Conservation (phyloP, 2,113 vertebrate species). For the Scomber japonicus region DNA sequence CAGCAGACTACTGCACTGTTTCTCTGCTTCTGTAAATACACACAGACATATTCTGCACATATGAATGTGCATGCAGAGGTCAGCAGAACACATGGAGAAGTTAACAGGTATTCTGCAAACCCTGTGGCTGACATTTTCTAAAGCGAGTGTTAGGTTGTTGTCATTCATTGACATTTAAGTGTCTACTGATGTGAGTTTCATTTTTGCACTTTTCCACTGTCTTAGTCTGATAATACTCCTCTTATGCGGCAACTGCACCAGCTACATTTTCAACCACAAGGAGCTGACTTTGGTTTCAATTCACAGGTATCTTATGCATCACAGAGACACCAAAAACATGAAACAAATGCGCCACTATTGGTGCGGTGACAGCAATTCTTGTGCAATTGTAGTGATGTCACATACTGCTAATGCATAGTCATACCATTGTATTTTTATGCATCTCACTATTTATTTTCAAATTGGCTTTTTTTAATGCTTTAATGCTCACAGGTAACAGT, state of each 20-base stretch:
- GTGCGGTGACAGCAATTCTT: constrained; percentile 21
- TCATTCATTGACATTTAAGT: constrained; percentile 78
- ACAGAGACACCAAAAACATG: constrained; percentile 10
- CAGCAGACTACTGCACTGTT: constrained; percentile 19
- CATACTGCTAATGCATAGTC: constrained; percentile 44
- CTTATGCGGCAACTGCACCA: constrained; percentile 33
- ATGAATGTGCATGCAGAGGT: constrained; percentile 34
- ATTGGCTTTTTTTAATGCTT: constrained; percentile 31
- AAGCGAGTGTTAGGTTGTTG: constrained; percentile 49
- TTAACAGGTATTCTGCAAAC: constrained; percentile 56
- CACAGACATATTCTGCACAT: constrained; percentile 15
- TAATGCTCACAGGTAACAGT: constrained; percentile 6
- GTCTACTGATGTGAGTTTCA: constrained; percentile 56
- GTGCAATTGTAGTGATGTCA: constrained; percentile 57
- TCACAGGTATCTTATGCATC: constrained; percentile 19
- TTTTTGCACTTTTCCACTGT: constrained; percentile 60
- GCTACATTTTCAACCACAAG: constrained; percentile 49
- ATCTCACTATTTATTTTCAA: not conserved
- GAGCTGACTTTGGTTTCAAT: constrained; percentile 46
- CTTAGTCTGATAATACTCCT: constrained; percentile 45
- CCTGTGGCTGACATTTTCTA: constrained; percentile 61
- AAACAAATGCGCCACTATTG: constrained; percentile 15
- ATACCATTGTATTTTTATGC: constrained; percentile 43
- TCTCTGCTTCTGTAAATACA: constrained; percentile 14
- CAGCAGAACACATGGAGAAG: constrained; percentile 37